Conservation (phyloP, 2,888 invertebrate genomes). For the Flexamia atlantica region DNA sequence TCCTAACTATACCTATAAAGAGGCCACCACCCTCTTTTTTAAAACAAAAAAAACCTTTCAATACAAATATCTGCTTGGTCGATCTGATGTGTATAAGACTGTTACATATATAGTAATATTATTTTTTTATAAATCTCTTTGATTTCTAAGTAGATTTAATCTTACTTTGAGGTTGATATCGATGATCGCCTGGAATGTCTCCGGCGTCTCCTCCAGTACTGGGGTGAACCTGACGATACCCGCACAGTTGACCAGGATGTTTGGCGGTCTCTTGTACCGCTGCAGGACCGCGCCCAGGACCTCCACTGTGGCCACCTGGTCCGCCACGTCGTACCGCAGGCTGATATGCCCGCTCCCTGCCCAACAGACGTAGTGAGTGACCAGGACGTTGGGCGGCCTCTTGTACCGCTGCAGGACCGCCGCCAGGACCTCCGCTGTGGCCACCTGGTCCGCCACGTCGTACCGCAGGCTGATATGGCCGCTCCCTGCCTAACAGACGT, state of each 20-base stretch:
- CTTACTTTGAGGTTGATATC: slow-evolving; percentile 91
- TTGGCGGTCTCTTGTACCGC: slow-evolving; percentile 84
- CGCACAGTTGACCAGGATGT: slow-evolving; percentile 92
- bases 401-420: slow-evolving; percentile 80
- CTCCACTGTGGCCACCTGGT: slow-evolving; percentile 79
- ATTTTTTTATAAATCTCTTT: too few relatives aligned
- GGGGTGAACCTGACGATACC: slow-evolving; percentile 93
- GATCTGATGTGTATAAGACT: too few relatives aligned
- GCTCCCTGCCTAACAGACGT: too few relatives aligned
- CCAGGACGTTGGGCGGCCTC: slow-evolving; percentile 86
- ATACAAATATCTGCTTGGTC: too few relatives aligned
- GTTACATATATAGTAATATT: too few relatives aligned
- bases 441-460: slow-evolving; percentile 82
- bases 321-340: slow-evolving; percentile 84
- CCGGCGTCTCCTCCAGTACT: slow-evolving; percentile 88
- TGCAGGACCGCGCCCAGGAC: slow-evolving; percentile 78
- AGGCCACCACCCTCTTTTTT: too few relatives aligned
- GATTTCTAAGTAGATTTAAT: too few relatives aligned
- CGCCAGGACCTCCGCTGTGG: slow-evolving; percentile 81
- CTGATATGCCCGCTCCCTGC: slow-evolving; percentile 76
- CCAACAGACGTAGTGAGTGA: too few relatives aligned
- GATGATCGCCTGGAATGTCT: slow-evolving; percentile 89
- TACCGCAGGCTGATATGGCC: slow-evolving; percentile 81
- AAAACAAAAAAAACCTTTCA: too few relatives aligned
- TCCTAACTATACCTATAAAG: too few relatives aligned